Base-by-base conservation (phyloP, 1,140 invertebrate genomes). In the Agrypnia vestita region DNA sequence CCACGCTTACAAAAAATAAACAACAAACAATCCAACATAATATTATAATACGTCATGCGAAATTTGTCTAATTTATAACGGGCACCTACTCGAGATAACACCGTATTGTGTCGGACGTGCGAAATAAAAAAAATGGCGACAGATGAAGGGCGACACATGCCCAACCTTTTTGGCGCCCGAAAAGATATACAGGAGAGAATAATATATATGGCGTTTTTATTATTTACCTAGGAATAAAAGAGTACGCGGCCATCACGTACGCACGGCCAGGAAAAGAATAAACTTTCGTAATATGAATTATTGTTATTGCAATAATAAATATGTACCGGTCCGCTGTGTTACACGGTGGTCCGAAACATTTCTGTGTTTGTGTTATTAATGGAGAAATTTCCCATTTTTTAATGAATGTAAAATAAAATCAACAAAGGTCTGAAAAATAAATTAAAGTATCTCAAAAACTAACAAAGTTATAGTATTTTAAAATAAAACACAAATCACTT, bases 241-340 rank as follows among this genome's bases (percentile, higher is more conserved):
- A 80, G 82, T 35, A 71, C 78, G 56, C 74, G 59, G 75, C 67
- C 53, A 77, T 62, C 80, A 76, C 80, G 80, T 81, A 75, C 80
- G 80, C 17, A 46, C 78, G 49, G 51, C 43, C 80, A 79, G 67
- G 69, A 62, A 82, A 82, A 82, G 81, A 80, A 80, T 83, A 82
- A 80, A 82, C 78, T 80, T 79, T 78, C 79, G 56, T 78, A 80
- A 78, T 83, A 77, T 83, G 78, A 83, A 83, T 80, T 83, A 83
- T 83, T 80, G 82, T 83, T 83, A 83, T 83, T 73, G 79, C 82
- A 83, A 83, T 83, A 83, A 79, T 83, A 83, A 83, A 80, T 79
- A 79, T 79, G 79, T 55, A 78, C 79, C 82, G 82, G 78, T 80
- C 75, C 67, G 53, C 25, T 59, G 46, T 6, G 25, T n/a, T 56